These are phyloP conservation scores for Grammomys surdaster DNA, from an alignment of 2,113 vertebrate genomes.

Conservation along the genomic window DNA sequence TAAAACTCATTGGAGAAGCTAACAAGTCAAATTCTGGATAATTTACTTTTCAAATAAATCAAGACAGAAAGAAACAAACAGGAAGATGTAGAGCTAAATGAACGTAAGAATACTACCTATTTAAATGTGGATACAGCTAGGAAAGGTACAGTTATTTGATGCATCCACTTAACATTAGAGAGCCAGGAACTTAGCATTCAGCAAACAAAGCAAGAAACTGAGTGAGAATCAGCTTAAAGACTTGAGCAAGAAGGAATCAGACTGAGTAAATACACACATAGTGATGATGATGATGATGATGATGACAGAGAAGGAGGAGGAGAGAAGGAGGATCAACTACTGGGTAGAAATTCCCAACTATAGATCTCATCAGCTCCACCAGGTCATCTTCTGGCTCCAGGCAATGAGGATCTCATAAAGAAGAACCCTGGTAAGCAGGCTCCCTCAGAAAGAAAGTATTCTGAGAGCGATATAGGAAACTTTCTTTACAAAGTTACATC, in stretches of 20 bases:
- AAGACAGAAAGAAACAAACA: background rate
- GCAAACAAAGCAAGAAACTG: background rate
- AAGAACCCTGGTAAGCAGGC: background rate
- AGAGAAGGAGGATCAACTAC: background rate
- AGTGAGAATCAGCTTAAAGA: background rate
- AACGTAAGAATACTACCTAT: background rate
- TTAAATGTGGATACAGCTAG: background rate
- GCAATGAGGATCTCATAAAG: background rate
- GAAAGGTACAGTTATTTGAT: background rate
- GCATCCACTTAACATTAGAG: background rate
- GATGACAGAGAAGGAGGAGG: no score
- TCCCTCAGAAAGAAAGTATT: conserved; percentile 6
- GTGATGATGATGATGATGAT: background rate
- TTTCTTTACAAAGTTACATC: background rate
- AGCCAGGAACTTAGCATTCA: background rate
- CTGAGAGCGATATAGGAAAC: background rate
- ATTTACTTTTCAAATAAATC: conserved; percentile 37
- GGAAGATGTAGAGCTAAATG: background rate
- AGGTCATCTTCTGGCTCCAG: background rate
- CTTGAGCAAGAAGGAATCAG: background rate
- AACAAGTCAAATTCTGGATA: background rate
- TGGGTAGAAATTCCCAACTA: conserved; percentile 12
- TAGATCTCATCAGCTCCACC: background rate
- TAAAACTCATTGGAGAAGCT: background rate
- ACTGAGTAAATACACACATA: background rate